Evolutionary conservation across 2,113 vertebrate species (phyloP), one percentile per base, ranked within the genome.

Genomic region (Thomomys bottae): DNA sequence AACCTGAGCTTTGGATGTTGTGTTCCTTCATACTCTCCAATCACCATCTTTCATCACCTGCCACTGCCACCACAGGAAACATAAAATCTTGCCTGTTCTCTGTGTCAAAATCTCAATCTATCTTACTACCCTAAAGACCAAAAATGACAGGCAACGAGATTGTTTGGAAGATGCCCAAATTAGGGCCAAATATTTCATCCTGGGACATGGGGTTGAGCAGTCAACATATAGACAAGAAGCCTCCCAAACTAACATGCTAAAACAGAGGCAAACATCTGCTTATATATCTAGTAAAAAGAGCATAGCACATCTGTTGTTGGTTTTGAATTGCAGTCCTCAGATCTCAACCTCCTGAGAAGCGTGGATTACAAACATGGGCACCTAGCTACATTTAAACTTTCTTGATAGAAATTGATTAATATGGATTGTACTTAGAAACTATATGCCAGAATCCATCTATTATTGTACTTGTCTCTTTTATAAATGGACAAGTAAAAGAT

Each of bases 401-500:
- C 42, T 78, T 78, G 72, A 76, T 72, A 89, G 83, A 40, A 95
- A 87, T 82, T 90, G 93, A 88, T 92, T 92, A 88, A 97, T 18
- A 94, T 67, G 61, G 93, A 94, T 96, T 85, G 91, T 96, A 85
- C 90, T 95, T 94, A 87, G 96, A 95, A 92, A 95, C 68, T 91
- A 40, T 94, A 93, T 54, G 77, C 71, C 95, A 88, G 61, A 95
- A 96, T 89, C 88, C 83, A 94, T 95, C 84, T 94, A 87, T 93
- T 96, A 86, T 94, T 88, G 87, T 97, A 30, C 94, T 92, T 38
- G 67, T 97, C 95, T 93, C 23, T 94, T 96, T 98, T 97, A 97
- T 97, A 95, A 98, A 97, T 97, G 95, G 96, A 80, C 85, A 94
- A 90, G 88, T 96, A 94, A 86, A 92, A 76, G 77, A 95, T 97